Evolutionary conservation across 2,113 vertebrate species (phyloP), one percentile per base, ranked within the genome.

Genomic region (Xenus cinereus): DNA sequence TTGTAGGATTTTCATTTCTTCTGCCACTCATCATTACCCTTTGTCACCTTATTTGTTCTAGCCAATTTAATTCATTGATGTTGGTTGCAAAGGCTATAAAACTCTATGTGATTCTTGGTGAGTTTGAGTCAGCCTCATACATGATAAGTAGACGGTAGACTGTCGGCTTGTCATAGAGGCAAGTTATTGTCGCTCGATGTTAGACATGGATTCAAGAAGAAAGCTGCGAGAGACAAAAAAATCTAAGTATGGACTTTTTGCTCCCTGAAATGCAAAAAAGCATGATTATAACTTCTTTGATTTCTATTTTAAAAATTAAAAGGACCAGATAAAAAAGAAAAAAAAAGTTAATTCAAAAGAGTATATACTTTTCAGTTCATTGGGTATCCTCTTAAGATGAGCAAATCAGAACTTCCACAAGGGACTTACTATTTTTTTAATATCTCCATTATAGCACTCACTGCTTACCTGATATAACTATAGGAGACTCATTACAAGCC

Each of bases 51-150:
- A 97, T 98, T 98, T 98, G 97, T 98, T 98, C 97, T 95, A 97
- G 80, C 33, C 97, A 97, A 97, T 98, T 98, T 97, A 98, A 97
- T 93, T 97, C 95, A 98, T 96, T 97, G 97, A 97, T 97, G 86
- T 89, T 94, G 45, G 62, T 71, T 97, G 92, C 87, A 97, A 97
- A 96, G 86, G 62, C 94, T 96, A 76, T 92, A 95, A 97, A 96
- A 87, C 80, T 93, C 66, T 37, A 22, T 81, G 92, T 90, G 95
- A 96, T 93, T 96, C 89, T 91, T 92, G 51, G 59, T 78, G 88
- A 96, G 71, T 76, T 88, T 90, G 92, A 97, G 87, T 95, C 95
- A 97, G 33, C 43, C 85, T 96, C 79, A 89, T 88, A 64, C 80
- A 84, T 81, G 53, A 64, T 84, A 97, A 97, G 75, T 68, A 82